A percentile compares a stretch with the other conserved stretches of the same genome.
Evolutionary conservation across 2,888 invertebrate species (phyloP).

Genomic region (Steinernema scapterisci): DNA sequence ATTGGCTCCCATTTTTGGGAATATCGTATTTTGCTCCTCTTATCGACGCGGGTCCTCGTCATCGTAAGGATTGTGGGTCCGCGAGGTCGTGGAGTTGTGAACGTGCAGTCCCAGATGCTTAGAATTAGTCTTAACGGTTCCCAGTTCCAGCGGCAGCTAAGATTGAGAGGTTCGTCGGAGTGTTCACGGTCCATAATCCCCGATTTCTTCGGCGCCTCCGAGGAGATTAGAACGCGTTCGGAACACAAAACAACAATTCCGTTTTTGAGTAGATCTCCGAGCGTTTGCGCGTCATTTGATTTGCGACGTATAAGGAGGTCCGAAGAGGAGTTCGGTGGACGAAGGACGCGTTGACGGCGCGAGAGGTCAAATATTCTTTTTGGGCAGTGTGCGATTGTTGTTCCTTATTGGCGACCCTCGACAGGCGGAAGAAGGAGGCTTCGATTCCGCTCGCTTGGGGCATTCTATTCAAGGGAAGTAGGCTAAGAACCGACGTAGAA

Average conservation of each 20-base stretch:
- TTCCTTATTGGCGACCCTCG: constrained; percentile 26
- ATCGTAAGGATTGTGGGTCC: too few species aligned
- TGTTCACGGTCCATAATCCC: constrained; percentile 8
- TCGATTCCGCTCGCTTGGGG: constrained; percentile 19
- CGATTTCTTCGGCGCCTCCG: not conserved
- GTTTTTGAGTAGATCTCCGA: not conserved
- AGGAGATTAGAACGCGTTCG: not conserved
- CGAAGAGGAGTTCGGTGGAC: not conserved
- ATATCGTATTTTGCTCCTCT: constrained; percentile 19
- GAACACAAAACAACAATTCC: not conserved
- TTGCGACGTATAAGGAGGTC: constrained; percentile 23
- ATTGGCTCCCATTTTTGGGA: constrained; percentile 15
- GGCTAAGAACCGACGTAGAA: not conserved
- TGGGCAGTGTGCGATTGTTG: constrained; percentile 18
- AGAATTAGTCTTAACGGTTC: too few species aligned
- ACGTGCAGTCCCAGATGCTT: too few species aligned
- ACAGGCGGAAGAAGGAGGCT: constrained; percentile 7
- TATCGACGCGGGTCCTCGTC: not conserved
- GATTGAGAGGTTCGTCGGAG: too few species aligned
- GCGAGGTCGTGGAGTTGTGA: too few species aligned
- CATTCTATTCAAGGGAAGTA: constrained; percentile 8
- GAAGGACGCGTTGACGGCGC: not conserved
- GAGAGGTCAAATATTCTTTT: constrained; percentile 22
- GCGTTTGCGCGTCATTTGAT: constrained; percentile 18
- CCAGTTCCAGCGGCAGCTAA: too few species aligned